A percentile compares a stretch with the other conserved stretches of the same genome.
Conservation (phyloP, 2,113 vertebrate genomes). For the Pseudorectes ferrugineus region DNA sequence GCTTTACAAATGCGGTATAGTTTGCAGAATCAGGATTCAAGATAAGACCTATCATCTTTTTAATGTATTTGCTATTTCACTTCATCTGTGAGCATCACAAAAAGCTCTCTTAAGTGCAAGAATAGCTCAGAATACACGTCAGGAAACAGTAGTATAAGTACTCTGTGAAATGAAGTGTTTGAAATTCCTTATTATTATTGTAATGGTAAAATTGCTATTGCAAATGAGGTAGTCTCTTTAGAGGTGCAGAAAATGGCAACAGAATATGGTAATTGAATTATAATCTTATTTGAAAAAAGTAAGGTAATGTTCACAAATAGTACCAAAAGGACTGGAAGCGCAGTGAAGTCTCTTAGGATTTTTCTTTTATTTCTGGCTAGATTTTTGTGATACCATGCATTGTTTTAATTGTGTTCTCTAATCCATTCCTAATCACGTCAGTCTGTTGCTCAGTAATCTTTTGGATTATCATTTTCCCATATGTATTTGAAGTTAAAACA, state of each 20-base stretch:
- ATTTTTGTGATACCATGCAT: not conserved
- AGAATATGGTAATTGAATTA: conserved; percentile 17
- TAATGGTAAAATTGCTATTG: not conserved
- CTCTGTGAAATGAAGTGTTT: not conserved
- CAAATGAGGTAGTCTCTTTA: not conserved
- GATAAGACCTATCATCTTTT: not conserved
- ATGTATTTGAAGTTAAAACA: not conserved
- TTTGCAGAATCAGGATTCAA: not conserved
- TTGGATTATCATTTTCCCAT: not conserved
- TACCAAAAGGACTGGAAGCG: not conserved
- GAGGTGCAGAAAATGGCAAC: not conserved
- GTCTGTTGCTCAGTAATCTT: not conserved
- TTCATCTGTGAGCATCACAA: not conserved
- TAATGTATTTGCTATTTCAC: not conserved
- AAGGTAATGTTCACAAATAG: not conserved
- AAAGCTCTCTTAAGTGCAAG: not conserved
- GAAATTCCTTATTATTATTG: not conserved
- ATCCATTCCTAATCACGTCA: not conserved
- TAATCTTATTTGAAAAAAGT: not conserved
- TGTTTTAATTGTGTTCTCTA: not conserved
- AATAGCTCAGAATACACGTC: not conserved
- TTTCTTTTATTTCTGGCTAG: not conserved
- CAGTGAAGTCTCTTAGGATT: not conserved
- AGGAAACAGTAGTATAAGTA: not conserved
- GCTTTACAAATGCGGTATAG: not conserved